phyloP scores from a whole-genome alignment of 92 coral and sea anemone species.

The Parazoanthus swiftii region DNA sequence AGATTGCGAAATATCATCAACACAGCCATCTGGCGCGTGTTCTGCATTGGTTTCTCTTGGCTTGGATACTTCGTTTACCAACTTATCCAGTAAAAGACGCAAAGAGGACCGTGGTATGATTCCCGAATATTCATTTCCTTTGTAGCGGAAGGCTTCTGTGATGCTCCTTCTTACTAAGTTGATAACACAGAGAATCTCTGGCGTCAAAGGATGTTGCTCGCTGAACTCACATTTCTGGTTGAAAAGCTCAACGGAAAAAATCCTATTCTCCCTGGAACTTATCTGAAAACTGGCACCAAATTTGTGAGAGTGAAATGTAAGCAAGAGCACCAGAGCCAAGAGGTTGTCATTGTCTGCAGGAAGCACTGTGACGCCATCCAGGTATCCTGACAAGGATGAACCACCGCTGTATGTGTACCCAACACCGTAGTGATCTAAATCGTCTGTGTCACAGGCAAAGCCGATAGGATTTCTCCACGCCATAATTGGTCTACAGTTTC shows the following conservation, averaged over 20 bases:
- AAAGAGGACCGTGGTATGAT: constrained; percentile 23
- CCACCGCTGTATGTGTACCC: constrained; percentile 7
- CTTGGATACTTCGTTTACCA: constrained; percentile 7
- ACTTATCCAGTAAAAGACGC: constrained; percentile 8
- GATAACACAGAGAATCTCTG: constrained; percentile 12
- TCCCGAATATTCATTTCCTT: constrained; percentile 13
- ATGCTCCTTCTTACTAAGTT: constrained; percentile 18
- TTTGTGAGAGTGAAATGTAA: constrained; percentile 36
- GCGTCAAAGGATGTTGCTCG: constrained; percentile 20
- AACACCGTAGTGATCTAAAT: constrained; percentile 16
- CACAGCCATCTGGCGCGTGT: not conserved
- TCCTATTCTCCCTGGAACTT: constrained; percentile 3
- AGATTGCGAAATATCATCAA: not conserved
- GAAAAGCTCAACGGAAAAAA: constrained; percentile 25
- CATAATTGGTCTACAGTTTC: not conserved
- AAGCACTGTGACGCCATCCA: constrained; percentile 34
- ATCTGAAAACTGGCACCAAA: constrained; percentile 38
- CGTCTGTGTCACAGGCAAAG: constrained; percentile 34
- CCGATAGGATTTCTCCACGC: constrained; percentile 41
- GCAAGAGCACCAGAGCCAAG: constrained; percentile 13
- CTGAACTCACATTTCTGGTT: constrained; percentile 21
- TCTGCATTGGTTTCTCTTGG: not conserved
- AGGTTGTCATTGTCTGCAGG: constrained; percentile 40
- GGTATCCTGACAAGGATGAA: not conserved
- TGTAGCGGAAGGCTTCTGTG: constrained; percentile 16